Evolutionary conservation across 2,797 vertebrate genomes (phyloP).

Genomic region (Spea hammondii): DNA sequence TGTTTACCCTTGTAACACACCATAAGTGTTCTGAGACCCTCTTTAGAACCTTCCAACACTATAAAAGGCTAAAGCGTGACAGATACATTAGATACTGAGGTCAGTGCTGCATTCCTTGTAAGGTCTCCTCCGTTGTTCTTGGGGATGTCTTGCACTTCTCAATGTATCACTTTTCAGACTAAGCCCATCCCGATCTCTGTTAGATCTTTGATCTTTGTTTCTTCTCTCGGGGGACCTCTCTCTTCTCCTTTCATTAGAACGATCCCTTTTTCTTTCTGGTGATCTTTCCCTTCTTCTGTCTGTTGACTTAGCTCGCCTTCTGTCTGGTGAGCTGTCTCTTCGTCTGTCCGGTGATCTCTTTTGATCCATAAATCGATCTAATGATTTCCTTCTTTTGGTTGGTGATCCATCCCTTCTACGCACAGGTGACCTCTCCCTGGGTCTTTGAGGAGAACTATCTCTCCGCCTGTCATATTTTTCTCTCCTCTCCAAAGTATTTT

Average conservation of each 20-base stretch:
- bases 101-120: conserved; percentile 93
- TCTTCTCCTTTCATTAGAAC: conserved; percentile 74
- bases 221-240: conserved; percentile 77
- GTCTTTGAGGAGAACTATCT: conserved; percentile 77
- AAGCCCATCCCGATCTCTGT: conserved; percentile 75
- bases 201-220: conserved; percentile 66
- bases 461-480: conserved; percentile 64
- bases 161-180: conserved; percentile 65
- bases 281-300: conserved; percentile 81
- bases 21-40: conserved; percentile 54
- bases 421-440: conserved; percentile 61
- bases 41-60: conserved; percentile 50
- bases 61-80: conserved; percentile 57
- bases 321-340: conserved; percentile 77
- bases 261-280: conserved; percentile 72
- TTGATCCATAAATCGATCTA: conserved; percentile 78
- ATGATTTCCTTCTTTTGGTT: conserved; percentile 73
- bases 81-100: conserved; percentile 89
- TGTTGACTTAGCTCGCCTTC: conserved; percentile 75
- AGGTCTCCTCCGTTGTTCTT: conserved; percentile 80
- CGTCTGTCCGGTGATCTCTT: conserved; percentile 76
- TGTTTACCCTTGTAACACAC: conserved; percentile 54
- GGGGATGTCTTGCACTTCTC: conserved; percentile 63
- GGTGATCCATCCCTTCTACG: conserved; percentile 66
- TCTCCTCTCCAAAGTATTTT: conserved; percentile 79